Percentiles rank a stretch among this genome's conserved stretches.
phyloP scores from a whole-genome alignment of 2,888 invertebrate species.

The Cancer borealis region DNA sequence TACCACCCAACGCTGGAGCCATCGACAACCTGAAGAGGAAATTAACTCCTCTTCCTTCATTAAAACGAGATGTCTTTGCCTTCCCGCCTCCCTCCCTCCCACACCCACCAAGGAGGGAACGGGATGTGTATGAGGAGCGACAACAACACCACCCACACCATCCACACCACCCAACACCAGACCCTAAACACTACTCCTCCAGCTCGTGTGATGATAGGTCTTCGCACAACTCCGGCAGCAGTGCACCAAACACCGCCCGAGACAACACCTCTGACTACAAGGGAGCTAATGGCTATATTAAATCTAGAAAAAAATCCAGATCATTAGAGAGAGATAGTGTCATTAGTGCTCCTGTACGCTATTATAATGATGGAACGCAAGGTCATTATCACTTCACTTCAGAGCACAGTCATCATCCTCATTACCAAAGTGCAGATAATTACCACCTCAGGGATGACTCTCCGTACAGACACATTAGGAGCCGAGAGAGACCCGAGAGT shows the following conservation, averaged over 20 bases:
- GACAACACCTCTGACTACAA: neutral
- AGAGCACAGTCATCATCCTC: neutral
- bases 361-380: neutral
- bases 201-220: conserved; percentile 44
- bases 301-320: neutral
- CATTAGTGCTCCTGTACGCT: neutral
- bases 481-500: neutral
- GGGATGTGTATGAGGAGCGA: conserved; percentile 67
- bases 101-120: conserved; percentile 47
- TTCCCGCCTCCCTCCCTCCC: conserved; percentile 51
- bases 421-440: neutral
- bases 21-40: conserved; percentile 71
- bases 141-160: conserved; percentile 9
- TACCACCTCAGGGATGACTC: neutral
- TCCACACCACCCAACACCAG: neutral
- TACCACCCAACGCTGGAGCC: conserved; percentile 62
- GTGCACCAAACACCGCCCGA: neutral
- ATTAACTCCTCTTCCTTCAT: conserved; percentile 71
- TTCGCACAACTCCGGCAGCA: neutral
- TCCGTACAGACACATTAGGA: neutral
- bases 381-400: neutral
- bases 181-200: conserved; percentile 17
- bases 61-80: conserved; percentile 57
- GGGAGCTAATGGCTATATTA: neutral
- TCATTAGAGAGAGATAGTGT: neutral